Evolutionary conservation across 1,140 invertebrate species (phyloP).

Genomic region (Bombyx mori): ASM3026992v2 NC_085110.1:3852501-3853000

Average conservation of each 20-base stretch:
- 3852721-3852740: slow-evolving; percentile 40
- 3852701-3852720: slow-evolving; percentile 54
- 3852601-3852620: slow-evolving; percentile 55
- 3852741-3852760: slow-evolving; percentile 61
- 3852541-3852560: neutral
- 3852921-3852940: no score
- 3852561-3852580: no score
- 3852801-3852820: slow-evolving; percentile 22
- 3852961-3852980: no score
- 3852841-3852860: slow-evolving; percentile 12
- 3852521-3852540: slow-evolving; percentile 1
- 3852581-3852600: no score
- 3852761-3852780: slow-evolving; percentile 57
- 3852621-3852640: slow-evolving; percentile 62
- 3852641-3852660: slow-evolving; percentile 40
- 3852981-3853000: no score
- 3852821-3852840: slow-evolving; percentile 24
- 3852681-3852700: slow-evolving; percentile 62
- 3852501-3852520: slow-evolving; percentile 47
- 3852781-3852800: slow-evolving; percentile 43
- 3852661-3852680: slow-evolving; percentile 59
- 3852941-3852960: no score
- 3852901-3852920: no score
- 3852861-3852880: no score
- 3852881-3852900: no score